Conservation (phyloP, 1,140 invertebrate species). For the Scaptomyza graminum region DNA sequence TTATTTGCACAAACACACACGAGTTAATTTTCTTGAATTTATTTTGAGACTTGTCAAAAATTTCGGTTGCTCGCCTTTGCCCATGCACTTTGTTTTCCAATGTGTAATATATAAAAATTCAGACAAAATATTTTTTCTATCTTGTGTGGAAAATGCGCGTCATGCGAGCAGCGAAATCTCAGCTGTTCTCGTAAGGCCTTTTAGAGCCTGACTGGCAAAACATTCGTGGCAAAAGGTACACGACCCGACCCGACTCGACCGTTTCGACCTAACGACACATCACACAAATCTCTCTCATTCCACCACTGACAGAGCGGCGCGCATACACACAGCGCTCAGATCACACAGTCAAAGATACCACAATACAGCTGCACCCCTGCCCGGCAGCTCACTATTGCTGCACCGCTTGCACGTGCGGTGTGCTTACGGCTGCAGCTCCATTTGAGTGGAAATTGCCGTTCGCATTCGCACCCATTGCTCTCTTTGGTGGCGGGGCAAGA, state of each 20-base stretch:
- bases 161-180: conserved; percentile 83
- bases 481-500: conserved; percentile 75
- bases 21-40: conserved; percentile 12
- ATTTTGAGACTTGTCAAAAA: conserved; percentile 27
- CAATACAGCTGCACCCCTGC: conserved; percentile 34
- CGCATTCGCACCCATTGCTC: conserved; percentile 43
- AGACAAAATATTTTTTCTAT: conserved; percentile 53
- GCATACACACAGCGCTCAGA: conserved; percentile 3
- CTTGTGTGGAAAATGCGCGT: conserved; percentile 70
- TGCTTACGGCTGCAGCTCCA: not conserved
- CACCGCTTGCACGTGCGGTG: conserved; percentile 32
- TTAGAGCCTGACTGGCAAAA: conserved; percentile 84
- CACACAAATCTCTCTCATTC: conserved; percentile 84
- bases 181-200: conserved; percentile 84
- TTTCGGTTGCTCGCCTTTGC: conserved; percentile 37
- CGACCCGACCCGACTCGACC: conserved; percentile 84
- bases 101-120: conserved; percentile 48
- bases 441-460: conserved; percentile 72
- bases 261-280: conserved; percentile 84
- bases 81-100: conserved; percentile 45
- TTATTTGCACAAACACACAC: conserved; percentile 22
- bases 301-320: conserved; percentile 50
- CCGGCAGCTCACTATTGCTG: conserved; percentile 31
- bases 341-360: conserved; percentile 22
- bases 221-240: conserved; percentile 84